Evolutionary conservation across 1,140 invertebrate species (phyloP), one percentile per base, ranked within the genome.

Genomic region (Portunus trituberculatus): DNA sequence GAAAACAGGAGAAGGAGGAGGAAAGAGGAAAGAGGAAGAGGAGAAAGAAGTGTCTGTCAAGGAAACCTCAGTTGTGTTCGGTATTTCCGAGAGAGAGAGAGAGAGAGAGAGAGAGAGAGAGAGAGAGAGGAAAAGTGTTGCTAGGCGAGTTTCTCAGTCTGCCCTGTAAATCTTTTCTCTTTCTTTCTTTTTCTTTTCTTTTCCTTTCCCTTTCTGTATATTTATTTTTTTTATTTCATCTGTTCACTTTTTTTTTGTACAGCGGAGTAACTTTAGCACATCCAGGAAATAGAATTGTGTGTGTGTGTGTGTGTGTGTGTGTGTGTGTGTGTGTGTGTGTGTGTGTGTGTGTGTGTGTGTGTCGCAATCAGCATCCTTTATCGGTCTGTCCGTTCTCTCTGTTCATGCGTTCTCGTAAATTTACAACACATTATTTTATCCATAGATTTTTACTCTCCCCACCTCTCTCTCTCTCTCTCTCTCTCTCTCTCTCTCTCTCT

Each of bases 271-370:
- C 25, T 76, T 76, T 20, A 76, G 12, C n/a, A 25, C 20, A n/a
- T 76, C 20, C 12, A 76, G 20, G 20, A 7, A n/a, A n/a, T 25
- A 76, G 20, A 76, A n/a, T 12, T 16, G 67, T 76, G 7, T n/a
- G n/a, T 76, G 67, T 76, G 67, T 76, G 67, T 76, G 59, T 76
- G 59, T 76, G 59, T 76, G 67, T n/a, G 67, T 76, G 67, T 76
- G 67, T 76, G 67, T 76, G 67, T 76, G 67, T 76, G 67, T 76
- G 67, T n/a, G 67, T 76, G 67, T 76, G 67, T 76, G 67, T 76
- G 67, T 76, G 67, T 76, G 67, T 76, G 67, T 76, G 67, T 76
- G 67, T 76, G 67, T 76, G 67, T 76, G 67, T 76, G 20, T 25
- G 67, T 76, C 20, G 67, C 67, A 76, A 76, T 76, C 67, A 76